These are phyloP conservation scores for Ginglymostoma cirratum DNA, from an alignment of 2,113 vertebrate genomes.

Conservation along the genomic window DNA sequence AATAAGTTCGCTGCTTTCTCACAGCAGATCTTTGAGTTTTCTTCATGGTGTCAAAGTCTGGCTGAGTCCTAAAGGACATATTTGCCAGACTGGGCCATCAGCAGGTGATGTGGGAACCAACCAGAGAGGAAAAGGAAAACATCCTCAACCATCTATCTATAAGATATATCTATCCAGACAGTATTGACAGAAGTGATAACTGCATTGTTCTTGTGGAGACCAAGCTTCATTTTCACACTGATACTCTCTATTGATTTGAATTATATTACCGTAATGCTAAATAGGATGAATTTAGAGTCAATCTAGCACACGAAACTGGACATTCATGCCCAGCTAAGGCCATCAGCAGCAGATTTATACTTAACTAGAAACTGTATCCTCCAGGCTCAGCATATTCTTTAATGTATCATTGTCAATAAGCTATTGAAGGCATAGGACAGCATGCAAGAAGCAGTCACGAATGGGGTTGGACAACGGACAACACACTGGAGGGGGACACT, in stretches of 20 bases:
- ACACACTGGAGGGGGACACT: not conserved
- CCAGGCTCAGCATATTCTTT: not conserved
- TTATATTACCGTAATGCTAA: not conserved
- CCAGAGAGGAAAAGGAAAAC: not conserved
- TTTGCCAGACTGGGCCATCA: not conserved
- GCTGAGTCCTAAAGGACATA: not conserved
- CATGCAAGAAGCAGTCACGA: not conserved
- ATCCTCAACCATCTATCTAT: not conserved
- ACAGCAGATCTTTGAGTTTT: not conserved
- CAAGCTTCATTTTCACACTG: not conserved
- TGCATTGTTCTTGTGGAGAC: not conserved
- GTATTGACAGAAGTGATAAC: not conserved
- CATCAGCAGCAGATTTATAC: not conserved
- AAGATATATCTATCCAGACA: not conserved
- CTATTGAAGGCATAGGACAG: not conserved
- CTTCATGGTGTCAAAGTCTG: not conserved
- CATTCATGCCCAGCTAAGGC: not conserved
- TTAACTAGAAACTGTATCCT: not conserved
- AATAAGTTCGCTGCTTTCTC: not conserved
- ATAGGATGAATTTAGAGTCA: not conserved
- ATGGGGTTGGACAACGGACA: not conserved
- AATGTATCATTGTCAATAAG: not conserved
- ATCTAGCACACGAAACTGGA: not conserved
- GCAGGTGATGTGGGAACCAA: not conserved
- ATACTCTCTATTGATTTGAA: not conserved